Evolutionary conservation across 2,113 vertebrate genomes (phyloP), one percentile per base, ranked within the genome.

Genomic region (Elanus axillaris): DNA sequence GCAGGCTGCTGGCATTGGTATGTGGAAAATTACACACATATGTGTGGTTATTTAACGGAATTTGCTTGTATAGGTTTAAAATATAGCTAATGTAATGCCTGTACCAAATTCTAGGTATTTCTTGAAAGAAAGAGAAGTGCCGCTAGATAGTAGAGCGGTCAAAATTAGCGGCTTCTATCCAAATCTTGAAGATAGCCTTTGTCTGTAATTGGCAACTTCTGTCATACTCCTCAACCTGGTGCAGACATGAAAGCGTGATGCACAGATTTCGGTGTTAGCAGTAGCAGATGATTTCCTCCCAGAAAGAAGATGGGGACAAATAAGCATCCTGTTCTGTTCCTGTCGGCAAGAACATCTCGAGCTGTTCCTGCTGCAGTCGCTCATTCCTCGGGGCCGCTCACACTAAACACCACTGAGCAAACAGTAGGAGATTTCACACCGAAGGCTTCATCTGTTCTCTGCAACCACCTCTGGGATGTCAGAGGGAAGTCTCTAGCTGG

Each of bases 261-360:
- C 94, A 88, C 74, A 79, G 78, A 86, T 86, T 88, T 90, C 16
- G 19, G 42, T 4, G 3, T 62, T 82, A 78, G 64, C 68, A 84
- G 60, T 26, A 82, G 81, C 77, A 94, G 90, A 76, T 85, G 43
- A 93, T 91, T 93, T 95, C 52, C 62, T 80, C 85, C 20, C 75
- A 90, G 81, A 90, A 87, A 68, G 87, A 87, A 90, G 86, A 94
- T 66, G 52, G 66, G 77, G 66, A 93, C 80, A 94, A 79, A 85
- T 64, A 95, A 82, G 48, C 19, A 3, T 94, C 71, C 53, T 92
- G 93, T 95, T 95, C 96, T 82, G 81, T 96, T 90, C 93, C 84
- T 88, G 58, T 82, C 45, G 3, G 47, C 77, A 64, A 52, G 81
- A 94, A 79, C 56, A 63, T 94, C 73, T 91, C 73, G 96, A 0